Evolutionary conservation across 2,113 vertebrate genomes (phyloP).

Genomic region (Syngnathus scovelli): DNA sequence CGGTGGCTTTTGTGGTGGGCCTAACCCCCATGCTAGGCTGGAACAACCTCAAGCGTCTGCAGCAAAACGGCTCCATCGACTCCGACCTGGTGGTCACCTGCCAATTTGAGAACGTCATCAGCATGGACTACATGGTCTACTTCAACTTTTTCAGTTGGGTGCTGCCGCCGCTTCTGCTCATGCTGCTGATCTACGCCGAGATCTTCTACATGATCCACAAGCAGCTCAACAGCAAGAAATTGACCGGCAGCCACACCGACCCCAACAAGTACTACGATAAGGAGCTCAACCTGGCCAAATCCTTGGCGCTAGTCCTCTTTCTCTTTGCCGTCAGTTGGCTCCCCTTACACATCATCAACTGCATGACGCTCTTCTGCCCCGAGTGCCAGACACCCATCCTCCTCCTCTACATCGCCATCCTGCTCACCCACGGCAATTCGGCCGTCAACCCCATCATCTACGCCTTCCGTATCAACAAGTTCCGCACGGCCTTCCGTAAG

Average conservation of each 20-base stretch:
- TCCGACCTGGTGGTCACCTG: slow-evolving; percentile 77
- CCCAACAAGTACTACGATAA: slow-evolving; percentile 94
- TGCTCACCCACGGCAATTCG: slow-evolving; percentile 92
- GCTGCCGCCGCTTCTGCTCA: slow-evolving; percentile 86
- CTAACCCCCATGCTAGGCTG: slow-evolving; percentile 93
- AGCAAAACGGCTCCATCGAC: slow-evolving; percentile 67
- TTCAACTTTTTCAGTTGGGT: slow-evolving; percentile 98
- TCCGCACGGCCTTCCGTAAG: slow-evolving; percentile 85
- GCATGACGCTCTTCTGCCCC: slow-evolving; percentile 88
- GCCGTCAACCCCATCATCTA: slow-evolving; percentile 97
- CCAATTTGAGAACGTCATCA: slow-evolving; percentile 93
- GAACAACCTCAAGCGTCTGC: slow-evolving; percentile 81
- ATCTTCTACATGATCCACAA: slow-evolving; percentile 97
- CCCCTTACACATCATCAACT: slow-evolving; percentile 90
- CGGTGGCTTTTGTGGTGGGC: slow-evolving; percentile 84
- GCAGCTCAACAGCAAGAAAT: slow-evolving; percentile 92
- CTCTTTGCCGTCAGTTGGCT: slow-evolving; percentile 93
- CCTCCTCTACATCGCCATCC: slow-evolving; percentile 84
- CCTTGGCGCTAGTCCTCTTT: slow-evolving; percentile 88
- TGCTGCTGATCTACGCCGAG: slow-evolving; percentile 90
- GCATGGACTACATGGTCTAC: slow-evolving; percentile 99
- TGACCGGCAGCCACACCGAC: slow-evolving; percentile 75
- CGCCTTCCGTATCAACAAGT: slow-evolving; percentile 94
- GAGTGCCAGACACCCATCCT: slow-evolving; percentile 74
- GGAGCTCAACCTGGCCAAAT: slow-evolving; percentile 95